Evolutionary conservation across 2,888 invertebrate genomes (phyloP).

Genomic region (Orthosia gothica): DNA sequence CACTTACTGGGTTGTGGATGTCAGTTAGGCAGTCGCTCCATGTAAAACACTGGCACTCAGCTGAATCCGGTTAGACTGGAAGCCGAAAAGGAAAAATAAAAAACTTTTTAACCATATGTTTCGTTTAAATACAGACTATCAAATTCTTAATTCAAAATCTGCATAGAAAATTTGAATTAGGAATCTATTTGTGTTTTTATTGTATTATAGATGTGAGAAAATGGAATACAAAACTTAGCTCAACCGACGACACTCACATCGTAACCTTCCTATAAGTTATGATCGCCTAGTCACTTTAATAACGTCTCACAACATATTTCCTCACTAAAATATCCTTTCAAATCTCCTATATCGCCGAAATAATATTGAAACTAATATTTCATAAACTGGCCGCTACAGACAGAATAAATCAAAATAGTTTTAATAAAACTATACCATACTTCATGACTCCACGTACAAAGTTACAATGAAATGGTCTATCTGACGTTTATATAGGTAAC

Average conservation of each 20-base stretch:
- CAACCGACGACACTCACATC: background rate
- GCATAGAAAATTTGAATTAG: too few species aligned
- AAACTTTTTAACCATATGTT: too few species aligned
- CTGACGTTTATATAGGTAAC: constrained; percentile 55
- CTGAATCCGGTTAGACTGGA: too few species aligned
- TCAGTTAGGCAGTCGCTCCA: too few species aligned
- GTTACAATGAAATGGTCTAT: constrained; percentile 49
- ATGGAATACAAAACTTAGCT: background rate
- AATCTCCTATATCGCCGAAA: constrained; percentile 54
- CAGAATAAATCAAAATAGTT: constrained; percentile 72
- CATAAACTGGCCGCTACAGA: constrained; percentile 61
- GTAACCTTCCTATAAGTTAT: constrained; percentile 35
- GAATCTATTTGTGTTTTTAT: too few species aligned
- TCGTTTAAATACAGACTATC: too few species aligned
- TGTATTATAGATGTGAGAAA: background rate
- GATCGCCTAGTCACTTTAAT: constrained; percentile 51
- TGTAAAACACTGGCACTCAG: too few species aligned
- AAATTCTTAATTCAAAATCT: too few species aligned
- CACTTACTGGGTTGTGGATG: too few species aligned
- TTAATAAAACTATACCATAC: constrained; percentile 71
- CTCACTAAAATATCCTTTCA: constrained; percentile 39
- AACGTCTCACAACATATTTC: constrained; percentile 41
- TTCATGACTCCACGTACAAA: constrained; percentile 50
- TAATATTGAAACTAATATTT: constrained; percentile 71
- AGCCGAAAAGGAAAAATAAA: too few species aligned